Evolutionary conservation across 2,113 vertebrate genomes (phyloP), one percentile per base, ranked within the genome.

Genomic region (Mesocricetus auratus): DNA sequence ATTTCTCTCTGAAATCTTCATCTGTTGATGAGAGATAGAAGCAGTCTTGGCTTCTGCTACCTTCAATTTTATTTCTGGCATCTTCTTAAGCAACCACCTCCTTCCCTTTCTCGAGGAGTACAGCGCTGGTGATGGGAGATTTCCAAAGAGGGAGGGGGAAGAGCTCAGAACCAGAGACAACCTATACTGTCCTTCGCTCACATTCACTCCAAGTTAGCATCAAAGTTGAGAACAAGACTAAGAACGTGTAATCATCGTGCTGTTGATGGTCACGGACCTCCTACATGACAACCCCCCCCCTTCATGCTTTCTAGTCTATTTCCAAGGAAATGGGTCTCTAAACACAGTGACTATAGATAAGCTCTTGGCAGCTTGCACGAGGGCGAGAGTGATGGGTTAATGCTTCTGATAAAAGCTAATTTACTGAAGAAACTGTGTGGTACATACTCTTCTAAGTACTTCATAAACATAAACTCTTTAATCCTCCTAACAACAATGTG

Each of bases 271-370:
- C 12, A 45, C 2, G 13, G 11, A 5, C 21, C 53, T 9, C 66
- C 56, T 69, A 39, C 68, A 33, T 31, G 75, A 89, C 83, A 93
- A 71, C 24, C 58, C 31, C 7, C 31, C 7, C 24, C 66, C 16
- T 69, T 64, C 13, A 47, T 73, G 33, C 94, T 96, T 81, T 74
- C 60, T 45, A 83, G 10, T 82, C 31, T 90, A 16, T 92, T 94
- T 93, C 68, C 47, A 90, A 94, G 79, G 78, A 93, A 93, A 89
- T 47, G 50, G 33, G 47, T 92, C 66, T 93, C 91, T 92, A 91
- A 88, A 90, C 94, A 88, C 45, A 78, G 62, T 82, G 71, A 89
- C 69, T 90, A 19, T 11, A 6, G 60, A 24, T 60, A 75, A 64
- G 33, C 42, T 36, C 19, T 39, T 64, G 62, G 56, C 62, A 95